These are phyloP conservation scores for Cryptotis parvus DNA, from an alignment of 2,113 vertebrate genomes.

Conservation along the genomic window DNA sequence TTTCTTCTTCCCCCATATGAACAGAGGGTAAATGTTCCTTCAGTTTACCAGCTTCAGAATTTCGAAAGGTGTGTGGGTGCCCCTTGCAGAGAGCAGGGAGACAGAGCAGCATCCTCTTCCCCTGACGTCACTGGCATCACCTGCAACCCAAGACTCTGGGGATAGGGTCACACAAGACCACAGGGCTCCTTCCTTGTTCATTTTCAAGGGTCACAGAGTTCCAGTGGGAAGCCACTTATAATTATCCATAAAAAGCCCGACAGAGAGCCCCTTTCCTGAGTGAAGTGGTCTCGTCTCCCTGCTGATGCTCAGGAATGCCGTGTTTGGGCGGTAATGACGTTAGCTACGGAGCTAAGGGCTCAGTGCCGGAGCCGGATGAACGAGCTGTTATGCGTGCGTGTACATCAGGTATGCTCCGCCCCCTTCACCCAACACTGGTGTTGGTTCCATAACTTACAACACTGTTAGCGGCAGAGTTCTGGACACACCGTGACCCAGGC, in stretches of 20 bases:
- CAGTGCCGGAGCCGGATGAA: not conserved
- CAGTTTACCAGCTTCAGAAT: not conserved
- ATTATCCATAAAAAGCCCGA: constrained; percentile 9
- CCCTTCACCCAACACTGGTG: not conserved
- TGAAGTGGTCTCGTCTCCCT: not conserved
- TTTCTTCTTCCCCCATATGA: not conserved
- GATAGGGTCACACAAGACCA: not conserved
- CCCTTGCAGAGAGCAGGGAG: not conserved
- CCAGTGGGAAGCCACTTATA: not conserved
- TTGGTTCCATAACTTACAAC: too few species aligned
- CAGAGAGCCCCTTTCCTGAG: not conserved
- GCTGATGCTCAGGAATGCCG: constrained; percentile 6
- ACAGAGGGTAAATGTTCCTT: not conserved
- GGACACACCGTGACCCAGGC: too few species aligned
- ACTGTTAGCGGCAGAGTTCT: too few species aligned
- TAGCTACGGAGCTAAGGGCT: constrained; percentile 1
- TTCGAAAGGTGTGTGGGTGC: not conserved
- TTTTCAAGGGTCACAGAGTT: not conserved
- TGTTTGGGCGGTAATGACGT: not conserved
- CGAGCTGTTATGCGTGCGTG: too few species aligned
- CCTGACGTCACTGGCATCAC: rapidly evolving
- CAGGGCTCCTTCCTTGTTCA: not conserved
- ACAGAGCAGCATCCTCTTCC: too few species aligned
- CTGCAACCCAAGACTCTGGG: not conserved
- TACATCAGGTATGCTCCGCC: too few species aligned